Percentiles rank a stretch among this genome's conserved stretches.
phyloP scores from a whole-genome alignment of 2,888 invertebrate species.

The Linnaemya vulpina region DNA sequence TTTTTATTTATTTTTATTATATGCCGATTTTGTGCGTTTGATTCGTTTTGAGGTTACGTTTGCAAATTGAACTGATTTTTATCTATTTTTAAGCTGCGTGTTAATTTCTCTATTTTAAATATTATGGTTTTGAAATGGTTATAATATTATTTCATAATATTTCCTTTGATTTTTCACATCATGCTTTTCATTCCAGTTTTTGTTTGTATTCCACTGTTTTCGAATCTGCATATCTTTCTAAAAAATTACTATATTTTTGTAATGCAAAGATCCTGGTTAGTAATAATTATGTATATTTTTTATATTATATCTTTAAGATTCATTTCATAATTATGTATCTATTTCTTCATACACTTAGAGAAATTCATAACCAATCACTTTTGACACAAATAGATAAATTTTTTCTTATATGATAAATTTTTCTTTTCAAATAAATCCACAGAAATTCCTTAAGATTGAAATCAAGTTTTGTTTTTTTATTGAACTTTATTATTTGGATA shows the following conservation, averaged over 20 bases:
- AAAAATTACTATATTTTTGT: background rate
- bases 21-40: constrained; percentile 34
- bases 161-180: background rate
- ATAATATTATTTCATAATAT: background rate
- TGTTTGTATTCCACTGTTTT: constrained; percentile 18
- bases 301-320: constrained; percentile 45
- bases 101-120: constrained; percentile 63
- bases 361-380: constrained; percentile 43
- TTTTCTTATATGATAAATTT: constrained; percentile 9
- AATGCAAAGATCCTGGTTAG: background rate
- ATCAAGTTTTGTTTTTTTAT: constrained; percentile 44
- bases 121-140: constrained; percentile 47
- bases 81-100: constrained; percentile 47
- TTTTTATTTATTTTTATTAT: constrained; percentile 24
- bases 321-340: constrained; percentile 50
- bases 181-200: background rate
- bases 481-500: constrained; percentile 37
- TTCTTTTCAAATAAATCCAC: constrained; percentile 1
- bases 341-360: constrained; percentile 57
- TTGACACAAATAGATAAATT: constrained; percentile 20
- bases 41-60: constrained; percentile 54
- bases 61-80: background rate
- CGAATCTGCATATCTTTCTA: constrained; percentile 56
- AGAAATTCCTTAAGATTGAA: constrained; percentile 32
- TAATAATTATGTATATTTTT: background rate